phyloP scores from a whole-genome alignment of 2,888 invertebrate genomes.

The Mantis religiosa region DNA sequence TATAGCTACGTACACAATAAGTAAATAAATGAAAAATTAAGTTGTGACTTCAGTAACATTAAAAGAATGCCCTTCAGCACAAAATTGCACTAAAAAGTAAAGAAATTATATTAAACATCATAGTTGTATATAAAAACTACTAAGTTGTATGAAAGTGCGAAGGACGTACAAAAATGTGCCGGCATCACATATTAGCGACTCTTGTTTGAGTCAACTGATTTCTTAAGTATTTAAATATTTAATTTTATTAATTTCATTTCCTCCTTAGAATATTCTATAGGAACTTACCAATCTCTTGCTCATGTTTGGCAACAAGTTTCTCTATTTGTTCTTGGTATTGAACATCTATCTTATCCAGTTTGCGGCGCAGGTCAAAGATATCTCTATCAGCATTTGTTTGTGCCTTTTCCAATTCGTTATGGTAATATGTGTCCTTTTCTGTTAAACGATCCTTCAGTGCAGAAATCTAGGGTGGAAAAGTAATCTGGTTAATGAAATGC shows the following conservation, averaged over 20 bases:
- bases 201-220: no score
- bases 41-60: no score
- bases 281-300: conserved; percentile 60
- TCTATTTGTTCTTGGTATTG: conserved; percentile 69
- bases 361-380: conserved; percentile 62
- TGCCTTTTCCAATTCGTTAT: conserved; percentile 54
- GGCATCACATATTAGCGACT: no score
- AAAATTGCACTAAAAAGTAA: no score
- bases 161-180: no score
- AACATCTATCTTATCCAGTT: conserved; percentile 70
- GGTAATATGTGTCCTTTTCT: conserved; percentile 56
- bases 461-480: conserved; percentile 51
- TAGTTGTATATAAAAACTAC: no score
- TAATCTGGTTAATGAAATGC: neutral
- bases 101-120: no score
- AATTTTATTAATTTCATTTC: neutral
- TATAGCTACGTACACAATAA: no score
- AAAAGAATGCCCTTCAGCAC: no score
- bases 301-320: conserved; percentile 59
- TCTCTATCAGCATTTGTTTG: conserved; percentile 66
- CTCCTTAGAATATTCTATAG: neutral
- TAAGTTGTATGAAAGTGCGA: no score
- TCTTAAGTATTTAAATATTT: no score
- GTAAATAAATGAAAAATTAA: no score
- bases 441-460: conserved; percentile 61